These are phyloP conservation scores for Pyralis farinalis DNA, from an alignment of 2,888 invertebrate species.

Conservation along the genomic window DNA sequence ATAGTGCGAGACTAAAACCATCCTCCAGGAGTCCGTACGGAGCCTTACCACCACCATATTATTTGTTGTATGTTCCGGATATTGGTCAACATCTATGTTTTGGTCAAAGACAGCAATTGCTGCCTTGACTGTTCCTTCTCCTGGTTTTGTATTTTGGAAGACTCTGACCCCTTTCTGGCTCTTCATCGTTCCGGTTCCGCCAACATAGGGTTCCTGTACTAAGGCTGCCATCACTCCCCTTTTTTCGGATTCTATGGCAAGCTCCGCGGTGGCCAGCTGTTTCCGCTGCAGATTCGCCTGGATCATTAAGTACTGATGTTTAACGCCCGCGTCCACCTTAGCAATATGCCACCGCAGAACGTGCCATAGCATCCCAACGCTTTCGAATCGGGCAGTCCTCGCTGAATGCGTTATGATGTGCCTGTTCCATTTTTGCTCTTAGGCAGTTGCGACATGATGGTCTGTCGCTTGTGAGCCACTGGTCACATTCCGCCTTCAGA, in stretches of 20 bases:
- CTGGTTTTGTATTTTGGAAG: background rate
- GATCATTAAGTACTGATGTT: background rate
- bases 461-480: background rate
- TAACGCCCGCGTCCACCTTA: background rate
- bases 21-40: background rate
- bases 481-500: background rate
- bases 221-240: background rate
- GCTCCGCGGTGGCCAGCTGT: conserved; percentile 6
- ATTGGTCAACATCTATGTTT: conserved; percentile 1
- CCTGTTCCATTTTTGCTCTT: background rate
- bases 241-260: background rate
- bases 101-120: conserved; percentile 8
- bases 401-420: conserved; percentile 10
- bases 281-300: conserved; percentile 11
- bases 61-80: background rate
- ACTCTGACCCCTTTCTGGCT: background rate
- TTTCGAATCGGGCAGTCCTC: conserved; percentile 1
- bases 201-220: conserved; percentile 12
- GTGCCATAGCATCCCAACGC: conserved; percentile 9
- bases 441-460: conserved; percentile 8
- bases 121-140: conserved; percentile 5
- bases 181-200: background rate
- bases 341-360: conserved; percentile 6
- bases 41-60: background rate
- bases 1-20: conserved; percentile 5